A percentile compares a stretch with the other conserved stretches of the same genome.
Conservation (phyloP, 2,797 vertebrate species). For the Rhinatrema bivittatum region DNA sequence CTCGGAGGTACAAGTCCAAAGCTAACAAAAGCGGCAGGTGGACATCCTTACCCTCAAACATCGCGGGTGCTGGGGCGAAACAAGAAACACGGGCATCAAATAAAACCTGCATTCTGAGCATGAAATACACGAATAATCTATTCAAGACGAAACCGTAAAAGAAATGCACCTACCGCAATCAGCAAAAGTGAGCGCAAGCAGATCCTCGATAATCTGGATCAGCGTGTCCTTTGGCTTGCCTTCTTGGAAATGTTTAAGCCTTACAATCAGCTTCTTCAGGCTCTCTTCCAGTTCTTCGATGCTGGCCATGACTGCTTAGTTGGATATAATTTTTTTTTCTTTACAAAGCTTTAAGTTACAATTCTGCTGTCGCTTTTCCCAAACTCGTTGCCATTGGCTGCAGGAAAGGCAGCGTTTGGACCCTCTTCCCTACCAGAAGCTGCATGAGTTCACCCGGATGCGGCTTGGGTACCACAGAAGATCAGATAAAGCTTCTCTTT, state of each 20-base stretch:
- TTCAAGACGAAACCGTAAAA: no score
- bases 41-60: slow-evolving; percentile 74
- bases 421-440: no score
- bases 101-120: background rate
- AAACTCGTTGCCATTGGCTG: no score
- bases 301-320: slow-evolving; percentile 45
- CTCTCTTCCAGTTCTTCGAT: slow-evolving; percentile 56
- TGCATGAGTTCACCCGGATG: no score
- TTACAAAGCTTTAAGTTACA: background rate
- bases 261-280: slow-evolving; percentile 77
- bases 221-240: slow-evolving; percentile 69
- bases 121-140: no score
- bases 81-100: background rate
- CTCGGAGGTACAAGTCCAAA: slow-evolving; percentile 64
- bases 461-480: no score
- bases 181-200: slow-evolving; percentile 68
- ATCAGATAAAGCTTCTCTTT: no score
- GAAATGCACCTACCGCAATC: slow-evolving; percentile 61
- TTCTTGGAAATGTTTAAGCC: slow-evolving; percentile 71
- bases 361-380: no score
- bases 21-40: slow-evolving; percentile 72
- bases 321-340: background rate
- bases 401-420: no score
- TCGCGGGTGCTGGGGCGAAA: slow-evolving; percentile 54
- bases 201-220: slow-evolving; percentile 80